Conservation (phyloP, 2,113 vertebrate genomes). For the Herpailurus yagouaroundi region DNA sequence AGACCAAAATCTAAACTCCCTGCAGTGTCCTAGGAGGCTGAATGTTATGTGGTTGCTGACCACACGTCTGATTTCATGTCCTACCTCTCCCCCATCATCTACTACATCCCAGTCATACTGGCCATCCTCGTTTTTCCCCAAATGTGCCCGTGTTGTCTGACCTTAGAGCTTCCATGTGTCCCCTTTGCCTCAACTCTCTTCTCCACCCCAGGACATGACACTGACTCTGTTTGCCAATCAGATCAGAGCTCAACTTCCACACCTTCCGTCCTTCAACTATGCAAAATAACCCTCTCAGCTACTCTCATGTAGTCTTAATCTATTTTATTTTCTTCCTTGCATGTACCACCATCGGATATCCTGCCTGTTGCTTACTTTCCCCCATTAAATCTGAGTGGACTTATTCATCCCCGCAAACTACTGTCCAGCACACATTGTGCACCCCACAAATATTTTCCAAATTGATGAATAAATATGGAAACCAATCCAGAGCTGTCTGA, state of each 20-base stretch:
- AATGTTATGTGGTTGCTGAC: not conserved
- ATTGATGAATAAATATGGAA: not conserved
- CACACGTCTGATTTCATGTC: accelerated
- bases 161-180: accelerated
- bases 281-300: not conserved
- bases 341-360: accelerated
- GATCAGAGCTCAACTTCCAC: not conserved
- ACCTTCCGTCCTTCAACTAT: not conserved
- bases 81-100: accelerated
- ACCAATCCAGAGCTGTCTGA: not conserved
- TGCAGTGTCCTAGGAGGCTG: not conserved
- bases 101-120: too few species aligned
- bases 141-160: not conserved
- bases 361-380: not conserved
- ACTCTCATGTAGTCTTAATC: not conserved
- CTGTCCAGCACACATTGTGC: not conserved
- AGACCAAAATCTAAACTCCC: not conserved
- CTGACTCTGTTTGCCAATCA: not conserved
- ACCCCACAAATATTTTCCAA: not conserved
- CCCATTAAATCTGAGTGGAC: not conserved
- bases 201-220: not conserved
- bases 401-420: not conserved
- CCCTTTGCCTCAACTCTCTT: not conserved
- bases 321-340: not conserved
- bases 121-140: too few species aligned